Base-by-base conservation (phyloP, 2,797 vertebrate genomes). In the Kryptolebias ocellatus region DNA sequence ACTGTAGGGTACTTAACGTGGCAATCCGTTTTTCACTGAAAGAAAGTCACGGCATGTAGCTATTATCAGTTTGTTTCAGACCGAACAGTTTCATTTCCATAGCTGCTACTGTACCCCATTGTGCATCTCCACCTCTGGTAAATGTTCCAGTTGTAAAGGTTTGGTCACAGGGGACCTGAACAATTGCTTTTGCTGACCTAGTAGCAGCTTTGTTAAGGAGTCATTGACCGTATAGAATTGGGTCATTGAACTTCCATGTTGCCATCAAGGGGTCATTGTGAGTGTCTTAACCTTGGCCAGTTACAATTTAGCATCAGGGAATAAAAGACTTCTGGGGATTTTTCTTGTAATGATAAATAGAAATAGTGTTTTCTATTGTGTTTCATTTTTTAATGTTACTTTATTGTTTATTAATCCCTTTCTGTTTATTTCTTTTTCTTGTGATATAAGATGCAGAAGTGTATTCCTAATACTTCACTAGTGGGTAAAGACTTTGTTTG, bases 221-320 rank as follows among this genome's bases (percentile, higher is more conserved):
- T 79, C 67, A 83, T 63, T 74, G 69, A 82, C 73, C 12, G 5
- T 67, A 56, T 47, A 37, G 61, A 83, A 77, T 66, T 8, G 20
- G 72, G 74, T 80, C 79, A 80, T 49, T 78, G 65, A 79, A 78
- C 76, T 65, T 78, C 52, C 11, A 34, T 77, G 80, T 69, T 78
- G 56, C 75, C 54, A 62, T 78, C 67, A 68, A 59, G 37, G 54
- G 45, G 14, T 74, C 56, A 69, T 29, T 57, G 59, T 56, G 34
- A 63, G 62, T 78, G 46, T 71, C 29, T 64, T 68, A 63, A 74
- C 69, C 31, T 70, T 60, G 10, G 44, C 34, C 44, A 51, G n/a
- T 71, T 67, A 31, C n/a, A 39, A 44, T 70, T 73, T 53, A 70
- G 59, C 27, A 61, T 15, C 47, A 62, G 39, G 57, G 53, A 60